Conservation (phyloP, 37 sponge, comb jelly and placozoan species). For the Chondrosia reniformis region DNA sequence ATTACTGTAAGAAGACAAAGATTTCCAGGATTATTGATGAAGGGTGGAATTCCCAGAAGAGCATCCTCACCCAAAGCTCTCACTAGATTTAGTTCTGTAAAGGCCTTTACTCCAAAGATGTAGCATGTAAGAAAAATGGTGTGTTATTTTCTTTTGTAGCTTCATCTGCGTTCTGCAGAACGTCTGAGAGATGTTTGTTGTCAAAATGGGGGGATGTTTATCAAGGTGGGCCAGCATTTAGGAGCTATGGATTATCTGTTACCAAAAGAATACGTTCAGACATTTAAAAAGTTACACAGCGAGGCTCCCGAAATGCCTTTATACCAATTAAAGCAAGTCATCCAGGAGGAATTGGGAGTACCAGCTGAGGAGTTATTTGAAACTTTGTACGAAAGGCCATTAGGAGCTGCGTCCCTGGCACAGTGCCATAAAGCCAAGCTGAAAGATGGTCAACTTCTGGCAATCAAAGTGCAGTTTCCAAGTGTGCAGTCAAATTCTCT, state of each 20-base stretch:
- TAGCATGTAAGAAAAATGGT: no score
- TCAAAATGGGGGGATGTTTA: slow-evolving; percentile 83
- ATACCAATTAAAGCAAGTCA: slow-evolving; percentile 46
- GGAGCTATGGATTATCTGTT: slow-evolving; percentile 91
- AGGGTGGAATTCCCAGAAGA: no score
- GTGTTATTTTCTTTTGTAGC: no score
- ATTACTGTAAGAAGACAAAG: no score
- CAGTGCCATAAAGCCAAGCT: slow-evolving; percentile 81
- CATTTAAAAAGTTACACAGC: slow-evolving; percentile 87
- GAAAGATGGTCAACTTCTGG: slow-evolving; percentile 65
- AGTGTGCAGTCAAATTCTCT: slow-evolving; percentile 73
- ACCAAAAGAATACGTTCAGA: slow-evolving; percentile 76
- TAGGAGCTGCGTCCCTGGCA: slow-evolving; percentile 86
- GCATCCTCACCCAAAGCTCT: no score
- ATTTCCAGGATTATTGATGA: no score
- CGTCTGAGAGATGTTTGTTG: slow-evolving; percentile 66
- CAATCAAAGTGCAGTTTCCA: slow-evolving; percentile 91
- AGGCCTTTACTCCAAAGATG: no score
- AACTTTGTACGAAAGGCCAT: slow-evolving; percentile 51
- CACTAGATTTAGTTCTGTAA: no score
- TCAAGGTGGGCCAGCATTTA: slow-evolving; percentile 92
- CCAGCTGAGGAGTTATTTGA: slow-evolving; percentile 68
- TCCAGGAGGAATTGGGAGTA: slow-evolving; percentile 66
- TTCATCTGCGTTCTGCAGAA: slow-evolving; percentile 77
- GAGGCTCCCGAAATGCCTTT: slow-evolving; percentile 76